A percentile compares a stretch with the other conserved stretches of the same genome.
phyloP scores from a whole-genome alignment of 1,140 invertebrate species.

The Meloidogyne floridensis region DNA sequence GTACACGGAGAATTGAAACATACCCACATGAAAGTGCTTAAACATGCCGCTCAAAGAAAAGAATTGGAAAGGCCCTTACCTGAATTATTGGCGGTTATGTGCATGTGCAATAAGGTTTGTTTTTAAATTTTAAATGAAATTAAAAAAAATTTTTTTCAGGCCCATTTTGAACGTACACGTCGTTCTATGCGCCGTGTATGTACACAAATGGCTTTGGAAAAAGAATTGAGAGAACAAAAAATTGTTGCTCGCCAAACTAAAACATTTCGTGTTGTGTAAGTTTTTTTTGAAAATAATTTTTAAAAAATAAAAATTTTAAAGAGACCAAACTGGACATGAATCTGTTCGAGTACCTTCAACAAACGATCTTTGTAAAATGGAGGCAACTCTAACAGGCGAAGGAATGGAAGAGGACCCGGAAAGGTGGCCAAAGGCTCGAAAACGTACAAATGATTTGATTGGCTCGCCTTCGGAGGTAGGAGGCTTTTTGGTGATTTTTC shows the following conservation, averaged over 20 bases:
- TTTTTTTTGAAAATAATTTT: slow-evolving; percentile 13
- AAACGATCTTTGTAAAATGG: slow-evolving; percentile 31
- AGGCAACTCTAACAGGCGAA: slow-evolving; percentile 31
- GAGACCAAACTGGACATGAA: slow-evolving; percentile 47
- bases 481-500: neutral
- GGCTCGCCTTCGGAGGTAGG: slow-evolving; percentile 4
- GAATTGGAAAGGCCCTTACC: slow-evolving; percentile 59
- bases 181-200: slow-evolving; percentile 53
- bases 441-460: slow-evolving; percentile 27
- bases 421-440: slow-evolving; percentile 9
- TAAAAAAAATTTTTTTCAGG: neutral
- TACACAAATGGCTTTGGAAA: slow-evolving; percentile 55
- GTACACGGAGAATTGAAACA: slow-evolving; percentile 53
- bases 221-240: slow-evolving; percentile 43
- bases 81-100: slow-evolving; percentile 61
- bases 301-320: slow-evolving; percentile 24
- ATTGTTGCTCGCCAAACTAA: slow-evolving; percentile 50
- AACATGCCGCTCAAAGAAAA: slow-evolving; percentile 36
- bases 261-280: slow-evolving; percentile 63
- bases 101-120: slow-evolving; percentile 59
- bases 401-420: slow-evolving; percentile 10
- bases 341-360: slow-evolving; percentile 50
- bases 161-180: slow-evolving; percentile 29
- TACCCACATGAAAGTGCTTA: slow-evolving; percentile 38
- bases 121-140: slow-evolving; percentile 31